phyloP scores from a whole-genome alignment of 2,113 vertebrate genomes.

The Bubalus kerabau region DNA sequence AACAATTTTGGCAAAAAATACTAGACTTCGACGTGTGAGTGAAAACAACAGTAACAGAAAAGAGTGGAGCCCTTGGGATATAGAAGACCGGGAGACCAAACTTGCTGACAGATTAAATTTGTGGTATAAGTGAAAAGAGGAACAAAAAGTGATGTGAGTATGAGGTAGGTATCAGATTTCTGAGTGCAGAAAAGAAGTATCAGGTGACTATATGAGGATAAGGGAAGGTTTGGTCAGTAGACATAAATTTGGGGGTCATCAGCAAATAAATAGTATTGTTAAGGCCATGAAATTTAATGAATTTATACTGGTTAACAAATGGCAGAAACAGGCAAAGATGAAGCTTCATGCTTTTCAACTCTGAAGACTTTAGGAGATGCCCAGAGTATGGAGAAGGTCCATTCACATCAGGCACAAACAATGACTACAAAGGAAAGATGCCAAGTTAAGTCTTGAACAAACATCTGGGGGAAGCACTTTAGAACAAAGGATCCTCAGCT shows the following conservation, averaged over 20 bases:
- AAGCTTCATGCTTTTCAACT: not conserved
- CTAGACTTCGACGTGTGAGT: not conserved
- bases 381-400: not conserved
- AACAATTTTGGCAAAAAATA: not conserved
- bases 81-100: not conserved
- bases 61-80: not conserved
- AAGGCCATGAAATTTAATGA: not conserved
- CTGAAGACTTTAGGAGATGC: not conserved
- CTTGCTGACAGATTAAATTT: not conserved
- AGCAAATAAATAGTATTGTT: not conserved
- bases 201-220: not conserved
- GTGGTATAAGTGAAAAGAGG: not conserved
- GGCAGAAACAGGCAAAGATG: not conserved
- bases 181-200: not conserved
- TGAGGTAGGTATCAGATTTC: not conserved
- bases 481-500: not conserved
- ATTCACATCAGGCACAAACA: not conserved
- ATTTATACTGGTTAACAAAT: not conserved
- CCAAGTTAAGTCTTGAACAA: not conserved
- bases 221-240: not conserved
- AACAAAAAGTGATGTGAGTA: not conserved
- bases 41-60: not conserved
- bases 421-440: not conserved
- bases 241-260: not conserved
- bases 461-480: not conserved